Evolutionary conservation across 2,888 invertebrate genomes (phyloP).

Genomic region (Rotaria magnacalcarata): DNA sequence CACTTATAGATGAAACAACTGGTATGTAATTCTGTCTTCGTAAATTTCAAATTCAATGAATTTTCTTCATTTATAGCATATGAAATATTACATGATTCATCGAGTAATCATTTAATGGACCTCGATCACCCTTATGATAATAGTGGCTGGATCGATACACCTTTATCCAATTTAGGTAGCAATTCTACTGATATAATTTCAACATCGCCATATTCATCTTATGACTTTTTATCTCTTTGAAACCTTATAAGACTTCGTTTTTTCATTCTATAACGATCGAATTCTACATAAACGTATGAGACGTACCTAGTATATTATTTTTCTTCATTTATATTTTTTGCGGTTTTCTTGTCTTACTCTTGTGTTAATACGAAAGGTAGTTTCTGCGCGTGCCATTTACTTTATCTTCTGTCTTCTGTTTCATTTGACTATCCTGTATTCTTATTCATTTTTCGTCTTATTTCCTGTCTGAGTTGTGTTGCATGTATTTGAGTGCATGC

Average conservation of each 20-base stretch:
- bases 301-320: neutral
- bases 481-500: constrained; percentile 1
- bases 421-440: neutral
- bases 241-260: neutral
- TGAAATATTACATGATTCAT: neutral
- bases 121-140: neutral
- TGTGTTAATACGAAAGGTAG: constrained; percentile 16
- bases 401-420: neutral
- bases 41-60: no score
- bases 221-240: constrained; percentile 7
- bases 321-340: neutral
- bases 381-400: constrained; percentile 2
- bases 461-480: neutral
- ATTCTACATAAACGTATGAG: neutral
- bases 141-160: neutral
- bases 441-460: neutral
- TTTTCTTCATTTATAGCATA: neutral
- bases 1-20: neutral
- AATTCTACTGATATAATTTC: neutral
- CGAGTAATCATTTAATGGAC: neutral
- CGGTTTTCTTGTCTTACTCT: neutral
- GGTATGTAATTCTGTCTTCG: neutral
- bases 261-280: neutral
- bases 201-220: neutral
- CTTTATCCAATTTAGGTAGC: neutral